Evolutionary conservation across 1,140 invertebrate species (phyloP).

Genomic region (Caenorhabditis inopinata): DNA sequence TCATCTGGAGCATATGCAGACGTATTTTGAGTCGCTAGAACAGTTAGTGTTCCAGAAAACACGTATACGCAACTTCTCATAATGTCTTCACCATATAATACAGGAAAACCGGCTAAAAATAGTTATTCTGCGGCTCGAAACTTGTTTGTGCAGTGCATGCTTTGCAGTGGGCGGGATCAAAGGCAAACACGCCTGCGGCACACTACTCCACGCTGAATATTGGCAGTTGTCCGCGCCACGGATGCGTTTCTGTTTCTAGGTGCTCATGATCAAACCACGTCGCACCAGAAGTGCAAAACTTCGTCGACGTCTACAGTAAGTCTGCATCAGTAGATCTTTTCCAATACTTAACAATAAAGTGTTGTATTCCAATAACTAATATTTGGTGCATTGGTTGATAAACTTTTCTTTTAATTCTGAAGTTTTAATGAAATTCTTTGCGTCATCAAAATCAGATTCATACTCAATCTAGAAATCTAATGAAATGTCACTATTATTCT

Average conservation of each 20-base stretch:
- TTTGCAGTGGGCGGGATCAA: slow-evolving; percentile 16
- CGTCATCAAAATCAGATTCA: too few relatives aligned
- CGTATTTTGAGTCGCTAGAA: too few relatives aligned
- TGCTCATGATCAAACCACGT: slow-evolving; percentile 9
- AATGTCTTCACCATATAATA: background rate
- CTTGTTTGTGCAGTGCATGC: background rate
- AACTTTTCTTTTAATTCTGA: too few relatives aligned
- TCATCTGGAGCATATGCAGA: background rate
- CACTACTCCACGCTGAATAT: slow-evolving; percentile 28
- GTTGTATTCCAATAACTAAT: too few relatives aligned
- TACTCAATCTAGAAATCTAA: too few relatives aligned
- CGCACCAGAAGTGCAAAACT: slow-evolving; percentile 14
- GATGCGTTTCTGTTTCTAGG: slow-evolving; percentile 28
- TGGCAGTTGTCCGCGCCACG: slow-evolving; percentile 6
- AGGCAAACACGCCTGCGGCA: slow-evolving; percentile 29
- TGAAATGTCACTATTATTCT: too few relatives aligned
- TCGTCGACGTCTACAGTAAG: slow-evolving; percentile 21
- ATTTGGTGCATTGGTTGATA: too few relatives aligned
- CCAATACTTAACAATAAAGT: too few relatives aligned
- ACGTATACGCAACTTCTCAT: background rate
- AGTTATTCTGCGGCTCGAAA: background rate
- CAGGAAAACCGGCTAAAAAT: background rate
- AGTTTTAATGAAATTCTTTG: too few relatives aligned
- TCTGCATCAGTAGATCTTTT: too few relatives aligned
- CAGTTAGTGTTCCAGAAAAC: too few relatives aligned